Evolutionary conservation across 2,113 vertebrate genomes (phyloP), one percentile per base, ranked within the genome.

Genomic region (Saguinus midas): DNA sequence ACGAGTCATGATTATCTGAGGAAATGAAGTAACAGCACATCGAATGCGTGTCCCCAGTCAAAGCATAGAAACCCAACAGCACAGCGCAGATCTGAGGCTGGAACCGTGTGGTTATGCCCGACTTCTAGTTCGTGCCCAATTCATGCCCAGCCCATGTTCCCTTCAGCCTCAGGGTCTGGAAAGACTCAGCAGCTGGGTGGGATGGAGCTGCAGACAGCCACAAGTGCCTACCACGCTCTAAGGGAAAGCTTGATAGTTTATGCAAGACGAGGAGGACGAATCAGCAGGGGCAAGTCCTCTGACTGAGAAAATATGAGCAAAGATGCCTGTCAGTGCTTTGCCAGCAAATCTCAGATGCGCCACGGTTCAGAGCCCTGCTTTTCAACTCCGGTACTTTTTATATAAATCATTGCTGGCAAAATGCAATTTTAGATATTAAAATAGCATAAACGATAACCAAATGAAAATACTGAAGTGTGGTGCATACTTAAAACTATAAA

Each of bases 111-210:
- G 14, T 94, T 23, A 23, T 23, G 21, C 61, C 27, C 5, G 6
- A 27, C 27, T 64, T 64, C 12, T 87, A 87, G 50, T 32, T 84
- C 89, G 85, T 12, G 29, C 85, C 90, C 87, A 87, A 45, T 35
- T 84, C 89, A 87, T 14, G 29, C 87, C 91, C 87, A 81, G 52
- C 55, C 45, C 7, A 73, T 61, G 95, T 89, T 83, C 80, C 48
- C 84, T 80, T 96, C 79, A 92, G 1, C 85, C 88, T 96, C 83
- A 57, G 81, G 89, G n/a, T 91, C 94, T 95, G 89, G 91, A 97
- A 95, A 95, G 97, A 94, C 79, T 81, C 75, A 80, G 92, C 64
- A 78, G 64, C 82, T 93, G 97, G 96, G 92, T 70, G 87, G 81
- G 10, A 68, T 9, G 76, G 4, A 88, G 21, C 18, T 87, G 79